These are phyloP conservation scores for Indicator maculatus DNA, from an alignment of 2,113 vertebrate genomes.

Conservation along the genomic window DNA sequence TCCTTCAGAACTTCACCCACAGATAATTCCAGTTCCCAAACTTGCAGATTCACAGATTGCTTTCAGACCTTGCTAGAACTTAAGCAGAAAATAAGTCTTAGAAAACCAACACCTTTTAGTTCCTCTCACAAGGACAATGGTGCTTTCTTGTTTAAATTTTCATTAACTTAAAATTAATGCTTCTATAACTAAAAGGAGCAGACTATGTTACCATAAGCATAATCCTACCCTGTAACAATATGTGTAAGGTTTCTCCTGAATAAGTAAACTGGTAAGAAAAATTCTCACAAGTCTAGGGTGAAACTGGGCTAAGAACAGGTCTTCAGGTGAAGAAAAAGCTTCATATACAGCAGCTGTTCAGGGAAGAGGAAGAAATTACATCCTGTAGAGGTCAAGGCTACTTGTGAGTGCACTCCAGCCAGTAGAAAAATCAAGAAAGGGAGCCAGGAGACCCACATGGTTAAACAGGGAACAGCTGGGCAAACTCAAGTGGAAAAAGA, in stretches of 20 bases:
- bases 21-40: neutral
- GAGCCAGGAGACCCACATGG: no score
- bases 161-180: neutral
- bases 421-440: no score
- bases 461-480: no score
- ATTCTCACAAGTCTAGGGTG: neutral
- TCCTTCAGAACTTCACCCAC: neutral
- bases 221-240: neutral
- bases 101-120: neutral
- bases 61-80: no score
- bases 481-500: no score
- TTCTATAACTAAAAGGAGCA: neutral
- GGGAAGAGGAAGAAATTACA: neutral
- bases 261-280: neutral
- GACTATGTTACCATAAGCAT: neutral
- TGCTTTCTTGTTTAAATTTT: neutral
- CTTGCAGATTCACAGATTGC: neutral
- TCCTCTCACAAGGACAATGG: neutral
- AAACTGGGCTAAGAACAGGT: neutral
- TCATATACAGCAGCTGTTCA: neutral
- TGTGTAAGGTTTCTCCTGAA: neutral
- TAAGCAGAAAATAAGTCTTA: neutral
- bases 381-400: neutral
- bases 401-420: no score
- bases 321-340: neutral